phyloP scores from a whole-genome alignment of 1,140 invertebrate species.

The Ostrea edulis region DNA sequence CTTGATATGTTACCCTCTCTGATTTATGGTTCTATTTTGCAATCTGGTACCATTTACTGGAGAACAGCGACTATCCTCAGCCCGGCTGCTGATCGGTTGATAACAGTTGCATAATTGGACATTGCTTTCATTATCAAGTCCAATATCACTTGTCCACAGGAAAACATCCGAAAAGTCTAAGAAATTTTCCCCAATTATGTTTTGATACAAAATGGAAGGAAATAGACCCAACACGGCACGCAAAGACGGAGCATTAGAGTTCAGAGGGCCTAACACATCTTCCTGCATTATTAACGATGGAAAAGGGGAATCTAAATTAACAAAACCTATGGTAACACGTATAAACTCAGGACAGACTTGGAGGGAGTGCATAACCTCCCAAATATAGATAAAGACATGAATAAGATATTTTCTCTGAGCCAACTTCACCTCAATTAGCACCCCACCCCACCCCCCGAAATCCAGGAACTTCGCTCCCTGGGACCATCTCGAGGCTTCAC shows the following conservation, averaged over 20 bases:
- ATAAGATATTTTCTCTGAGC: no score
- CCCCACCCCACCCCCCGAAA: no score
- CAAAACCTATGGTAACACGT: no score
- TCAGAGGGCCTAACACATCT: not conserved
- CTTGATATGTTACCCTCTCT: not conserved
- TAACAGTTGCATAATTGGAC: not conserved
- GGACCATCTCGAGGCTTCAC: no score
- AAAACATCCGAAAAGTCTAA: not conserved
- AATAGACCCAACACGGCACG: no score
- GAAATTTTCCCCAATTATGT: not conserved
- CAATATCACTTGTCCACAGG: not conserved
- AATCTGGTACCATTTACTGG: not conserved
- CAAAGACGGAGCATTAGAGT: no score
- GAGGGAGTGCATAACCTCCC: no score
- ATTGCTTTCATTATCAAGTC: not conserved
- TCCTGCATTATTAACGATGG: not conserved
- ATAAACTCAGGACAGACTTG: no score
- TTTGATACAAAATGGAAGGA: no score
- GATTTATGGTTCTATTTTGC: slow-evolving; percentile 12
- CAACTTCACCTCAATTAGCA: no score
- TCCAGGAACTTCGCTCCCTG: no score
- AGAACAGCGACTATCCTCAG: not conserved
- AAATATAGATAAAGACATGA: no score
- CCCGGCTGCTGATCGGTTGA: not conserved
- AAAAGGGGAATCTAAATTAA: not conserved